These are phyloP conservation scores for Actinopyga echinites DNA, from an alignment of 53 echinoderm and acorn worm species.

Conservation along the genomic window DNA sequence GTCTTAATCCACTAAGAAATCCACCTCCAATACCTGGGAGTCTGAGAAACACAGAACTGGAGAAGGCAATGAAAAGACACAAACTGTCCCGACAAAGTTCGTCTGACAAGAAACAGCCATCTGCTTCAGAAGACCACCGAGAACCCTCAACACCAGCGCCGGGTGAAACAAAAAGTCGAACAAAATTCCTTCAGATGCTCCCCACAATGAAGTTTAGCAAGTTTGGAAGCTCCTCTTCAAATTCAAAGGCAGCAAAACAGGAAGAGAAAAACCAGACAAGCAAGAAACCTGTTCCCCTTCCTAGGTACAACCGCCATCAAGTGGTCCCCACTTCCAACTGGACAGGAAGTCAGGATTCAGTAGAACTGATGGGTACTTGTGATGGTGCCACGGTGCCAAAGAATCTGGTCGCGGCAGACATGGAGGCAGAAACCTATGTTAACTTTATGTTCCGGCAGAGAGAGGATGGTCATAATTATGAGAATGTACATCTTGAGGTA, in stretches of 20 bases:
- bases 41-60: constrained; percentile 66
- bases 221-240: constrained; percentile 51
- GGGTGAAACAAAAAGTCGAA: constrained; percentile 12
- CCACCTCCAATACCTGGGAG: constrained; percentile 42
- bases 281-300: constrained; percentile 73
- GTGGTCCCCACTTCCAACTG: constrained; percentile 43
- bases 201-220: constrained; percentile 47
- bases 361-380: neutral
- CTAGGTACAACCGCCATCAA: constrained; percentile 53
- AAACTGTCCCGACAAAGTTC: constrained; percentile 56
- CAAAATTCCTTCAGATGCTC: constrained; percentile 47
- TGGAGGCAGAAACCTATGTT: constrained; percentile 77
- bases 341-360: constrained; percentile 56
- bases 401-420: neutral
- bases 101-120: constrained; percentile 6
- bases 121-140: neutral
- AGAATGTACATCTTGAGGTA: constrained; percentile 72
- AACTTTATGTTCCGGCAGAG: constrained; percentile 67
- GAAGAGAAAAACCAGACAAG: constrained; percentile 8
- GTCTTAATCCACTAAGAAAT: constrained; percentile 5
- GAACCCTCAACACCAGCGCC: neutral
- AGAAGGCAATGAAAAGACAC: constrained; percentile 71
- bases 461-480: constrained; percentile 58
- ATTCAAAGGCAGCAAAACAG: constrained; percentile 47
- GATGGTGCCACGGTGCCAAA: neutral